Evolutionary conservation across 1,140 invertebrate species (phyloP).

Genomic region (Mactra quadrangularis): DNA sequence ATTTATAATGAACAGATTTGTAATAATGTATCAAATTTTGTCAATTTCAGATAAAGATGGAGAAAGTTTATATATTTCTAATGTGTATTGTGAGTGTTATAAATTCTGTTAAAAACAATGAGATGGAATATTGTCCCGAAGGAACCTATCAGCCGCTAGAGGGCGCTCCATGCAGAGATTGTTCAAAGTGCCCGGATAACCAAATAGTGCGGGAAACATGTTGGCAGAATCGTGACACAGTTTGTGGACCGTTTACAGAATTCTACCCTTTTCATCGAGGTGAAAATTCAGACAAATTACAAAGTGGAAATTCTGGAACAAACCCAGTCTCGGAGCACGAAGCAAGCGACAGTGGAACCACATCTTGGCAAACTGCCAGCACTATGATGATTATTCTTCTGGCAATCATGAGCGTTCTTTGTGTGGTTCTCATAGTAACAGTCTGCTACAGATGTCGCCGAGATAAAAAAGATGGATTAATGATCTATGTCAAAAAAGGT

Average conservation of each 20-base stretch:
- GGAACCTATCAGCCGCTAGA: conserved; percentile 20
- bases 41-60: background rate
- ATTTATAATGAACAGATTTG: too few species aligned
- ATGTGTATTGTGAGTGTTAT: background rate
- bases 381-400: conserved; percentile 34
- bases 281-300: background rate
- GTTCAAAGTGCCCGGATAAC: conserved; percentile 41
- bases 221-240: conserved; percentile 28
- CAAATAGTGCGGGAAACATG: conserved; percentile 47
- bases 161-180: background rate
- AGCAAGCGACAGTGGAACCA: background rate
- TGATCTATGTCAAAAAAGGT: conserved; percentile 43
- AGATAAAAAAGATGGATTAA: conserved; percentile 27
- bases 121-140: conserved; percentile 19
- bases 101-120: conserved; percentile 5
- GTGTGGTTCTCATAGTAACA: background rate
- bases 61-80: background rate
- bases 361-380: conserved; percentile 26
- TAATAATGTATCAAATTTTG: too few species aligned
- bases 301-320: background rate
- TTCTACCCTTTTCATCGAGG: conserved; percentile 21
- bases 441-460: conserved; percentile 45
- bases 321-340: conserved; percentile 4
- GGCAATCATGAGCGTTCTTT: conserved; percentile 20
- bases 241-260: conserved; percentile 36